Conservation (phyloP, 2,113 vertebrate genomes). For the Collichthys lucidus region DNA sequence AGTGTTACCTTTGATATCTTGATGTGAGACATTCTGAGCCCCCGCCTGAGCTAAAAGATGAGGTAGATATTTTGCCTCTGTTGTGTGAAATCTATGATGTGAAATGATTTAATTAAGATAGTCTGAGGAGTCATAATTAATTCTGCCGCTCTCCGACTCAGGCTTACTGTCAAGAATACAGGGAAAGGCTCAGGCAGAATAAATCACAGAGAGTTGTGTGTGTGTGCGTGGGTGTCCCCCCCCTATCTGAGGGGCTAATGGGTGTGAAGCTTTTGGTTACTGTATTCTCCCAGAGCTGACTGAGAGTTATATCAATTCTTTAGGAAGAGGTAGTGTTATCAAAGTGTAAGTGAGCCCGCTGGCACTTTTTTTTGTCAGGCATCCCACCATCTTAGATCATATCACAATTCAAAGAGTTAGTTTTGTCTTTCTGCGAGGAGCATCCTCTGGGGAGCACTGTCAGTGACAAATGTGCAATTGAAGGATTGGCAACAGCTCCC, state of each 20-base stretch:
- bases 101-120: conserved; percentile 90
- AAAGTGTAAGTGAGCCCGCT: conserved; percentile 51
- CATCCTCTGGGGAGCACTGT: conserved; percentile 66
- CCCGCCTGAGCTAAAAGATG: conserved; percentile 65
- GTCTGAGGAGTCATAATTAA: conserved; percentile 83
- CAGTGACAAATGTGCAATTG: conserved; percentile 72
- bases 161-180: conserved; percentile 82
- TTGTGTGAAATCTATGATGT: conserved; percentile 84
- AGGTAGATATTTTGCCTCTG: conserved; percentile 78
- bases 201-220: conserved; percentile 70
- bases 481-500: conserved; percentile 66
- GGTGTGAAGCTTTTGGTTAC: conserved; percentile 31
- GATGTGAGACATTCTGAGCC: conserved; percentile 65
- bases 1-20: conserved; percentile 75
- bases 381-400: conserved; percentile 63
- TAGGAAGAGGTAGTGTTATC: conserved; percentile 40
- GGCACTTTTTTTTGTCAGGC: conserved; percentile 40
- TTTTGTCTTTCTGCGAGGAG: conserved; percentile 69
- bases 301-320: conserved; percentile 63
- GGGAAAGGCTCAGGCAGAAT: conserved; percentile 72
- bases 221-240: not conserved
- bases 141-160: conserved; percentile 75
- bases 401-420: conserved; percentile 73
- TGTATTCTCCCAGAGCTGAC: conserved; percentile 54
- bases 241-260: conserved; percentile 31